Base-by-base conservation (phyloP, 2,888 invertebrate genomes). In the Calliopum simillimum region DNA sequence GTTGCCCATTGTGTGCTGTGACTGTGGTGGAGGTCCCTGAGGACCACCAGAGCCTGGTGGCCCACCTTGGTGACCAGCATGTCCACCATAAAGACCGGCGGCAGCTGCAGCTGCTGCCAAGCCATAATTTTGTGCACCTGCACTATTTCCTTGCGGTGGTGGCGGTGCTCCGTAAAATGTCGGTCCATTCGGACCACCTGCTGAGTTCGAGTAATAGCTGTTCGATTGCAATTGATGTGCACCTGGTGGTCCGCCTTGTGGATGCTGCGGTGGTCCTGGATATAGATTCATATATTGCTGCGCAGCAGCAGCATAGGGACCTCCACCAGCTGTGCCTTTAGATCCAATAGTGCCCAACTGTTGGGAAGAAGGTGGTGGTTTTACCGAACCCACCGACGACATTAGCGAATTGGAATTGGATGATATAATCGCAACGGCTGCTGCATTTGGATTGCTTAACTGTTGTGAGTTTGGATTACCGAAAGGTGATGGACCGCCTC, bases 351-450 rank as follows among this genome's bases (percentile, higher is more conserved):
- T 94, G 75, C 94, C 94, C 77, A 95, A 93, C 79, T 92, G 91
- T 85, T 94, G 94, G 73, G 91, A 90, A 47, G 93, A 91, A 14
- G 93, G 93, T 83, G 79, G 95, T 93, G 74, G 91, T 86, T 93
- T 93, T 74, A 91, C 91, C 11, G 94, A 92, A 81, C 95, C 96
- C 65, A 95, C 94, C 13, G 93, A 93, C 5, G 95, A 94, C 95
- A 96, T 96, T 77, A 96, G 88, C 46, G 94, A 94, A 86, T 95
- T 95, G 71, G 95, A 93, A 69, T 94, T 93, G 74, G 95, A 93
- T 49, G 95, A 94, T 76, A 96, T 96, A 79, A 96, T 90, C 78
- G 96, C 94, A 21, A 83, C 82, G 46, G 81, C 79, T n/a, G 76
- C 75, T 19, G 95, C 95, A 81, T 92, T 95, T 63, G 94, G 95